These are phyloP conservation scores for Troilus luridus DNA, from an alignment of 2,888 invertebrate genomes.

Conservation along the genomic window DNA sequence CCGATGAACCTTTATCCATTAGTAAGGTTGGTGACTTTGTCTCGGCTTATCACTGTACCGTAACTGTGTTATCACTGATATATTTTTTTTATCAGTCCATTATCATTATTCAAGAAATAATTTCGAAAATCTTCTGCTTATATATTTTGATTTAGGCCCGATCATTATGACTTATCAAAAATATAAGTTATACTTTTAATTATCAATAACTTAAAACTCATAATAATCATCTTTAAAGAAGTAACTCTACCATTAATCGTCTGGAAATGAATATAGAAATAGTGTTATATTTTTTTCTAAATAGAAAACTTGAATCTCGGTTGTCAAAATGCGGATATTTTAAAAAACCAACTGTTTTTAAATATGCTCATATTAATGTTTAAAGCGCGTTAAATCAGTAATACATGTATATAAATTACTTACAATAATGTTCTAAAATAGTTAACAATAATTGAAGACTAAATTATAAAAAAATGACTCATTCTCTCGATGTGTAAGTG, in stretches of 20 bases:
- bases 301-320: not conserved
- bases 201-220: too few relatives aligned
- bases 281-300: not conserved
- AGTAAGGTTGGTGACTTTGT: not conserved
- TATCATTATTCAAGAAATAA: not conserved
- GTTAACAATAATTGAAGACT: not conserved
- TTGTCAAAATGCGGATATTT: not conserved
- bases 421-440: not conserved
- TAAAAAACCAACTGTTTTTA: not conserved
- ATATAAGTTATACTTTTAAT: not conserved
- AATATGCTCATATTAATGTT: not conserved
- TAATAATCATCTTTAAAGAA: too few relatives aligned
- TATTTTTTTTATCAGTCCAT: not conserved
- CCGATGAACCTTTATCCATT: not conserved
- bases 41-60: not conserved
- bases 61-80: slow-evolving; percentile 6
- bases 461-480: not conserved
- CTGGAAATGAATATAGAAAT: not conserved
- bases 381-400: not conserved
- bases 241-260: too few relatives aligned
- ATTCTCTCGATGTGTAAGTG: not conserved
- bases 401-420: not conserved
- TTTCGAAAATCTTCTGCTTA: not conserved
- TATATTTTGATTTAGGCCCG: not conserved
- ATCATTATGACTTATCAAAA: not conserved